Conservation (phyloP, 2,797 vertebrate genomes). For the Coreius guichenoti region DNA sequence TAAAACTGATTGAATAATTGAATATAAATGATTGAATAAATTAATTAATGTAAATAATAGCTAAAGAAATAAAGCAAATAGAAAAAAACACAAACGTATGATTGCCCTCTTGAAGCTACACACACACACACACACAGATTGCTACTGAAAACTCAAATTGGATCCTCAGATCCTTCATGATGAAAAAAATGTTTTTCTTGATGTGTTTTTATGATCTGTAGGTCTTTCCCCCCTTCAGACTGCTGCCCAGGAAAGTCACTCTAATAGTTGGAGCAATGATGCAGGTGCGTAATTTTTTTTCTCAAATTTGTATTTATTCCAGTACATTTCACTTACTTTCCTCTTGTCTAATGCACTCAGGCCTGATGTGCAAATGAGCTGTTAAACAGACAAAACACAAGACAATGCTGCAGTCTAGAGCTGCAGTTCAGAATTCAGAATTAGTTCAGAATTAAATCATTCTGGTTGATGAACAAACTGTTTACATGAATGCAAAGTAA, state of each 20-base stretch:
- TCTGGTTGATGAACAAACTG: neutral
- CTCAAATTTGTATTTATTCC: neutral
- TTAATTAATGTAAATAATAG: neutral
- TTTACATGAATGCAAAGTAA: neutral
- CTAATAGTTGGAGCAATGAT: conserved; percentile 90
- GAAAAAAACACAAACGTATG: neutral
- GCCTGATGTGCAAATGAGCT: neutral
- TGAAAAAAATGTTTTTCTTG: neutral
- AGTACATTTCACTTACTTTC: neutral
- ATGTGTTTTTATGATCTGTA: conserved; percentile 59
- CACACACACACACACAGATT: neutral
- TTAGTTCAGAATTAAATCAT: neutral
- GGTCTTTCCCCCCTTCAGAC: conserved; percentile 94
- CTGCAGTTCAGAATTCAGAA: too few species aligned
- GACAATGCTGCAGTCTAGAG: neutral
- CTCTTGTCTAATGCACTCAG: neutral
- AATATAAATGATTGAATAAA: neutral
- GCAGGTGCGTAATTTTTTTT: conserved; percentile 80
- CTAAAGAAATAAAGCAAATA: neutral
- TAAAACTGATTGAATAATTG: neutral
- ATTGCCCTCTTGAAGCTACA: neutral
- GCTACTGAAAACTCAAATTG: neutral
- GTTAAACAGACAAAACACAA: neutral
- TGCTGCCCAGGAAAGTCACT: conserved; percentile 90
- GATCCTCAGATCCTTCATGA: neutral